Evolutionary conservation across 2,113 vertebrate genomes (phyloP), one percentile per base, ranked within the genome.

Genomic region (Oreotrochilus melanogaster): DNA sequence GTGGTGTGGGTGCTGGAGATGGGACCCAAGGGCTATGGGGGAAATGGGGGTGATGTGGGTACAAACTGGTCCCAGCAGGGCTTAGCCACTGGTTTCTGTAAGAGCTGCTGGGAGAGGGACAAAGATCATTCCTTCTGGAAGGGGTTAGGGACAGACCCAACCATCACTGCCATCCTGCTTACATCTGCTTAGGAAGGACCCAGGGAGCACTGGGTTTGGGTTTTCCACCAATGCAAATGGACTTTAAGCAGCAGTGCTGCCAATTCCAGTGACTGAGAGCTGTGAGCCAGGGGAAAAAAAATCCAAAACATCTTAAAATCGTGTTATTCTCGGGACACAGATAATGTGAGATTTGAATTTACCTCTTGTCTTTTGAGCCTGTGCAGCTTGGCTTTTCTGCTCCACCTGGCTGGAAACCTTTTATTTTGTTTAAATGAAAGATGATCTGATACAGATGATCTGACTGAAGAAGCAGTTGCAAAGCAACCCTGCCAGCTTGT

Each of bases 341-440:
- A 82, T 95, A 91, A 67, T 35, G 54, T 2, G 4, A 81, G 65
- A 73, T 87, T 94, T 94, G 78, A 47, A 86, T 88, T 95, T 88
- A 37, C 37, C 23, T 73, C 81, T 73, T 95, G 89, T 85, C 78
- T 93, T 89, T 75, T 51, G 84, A 92, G 62, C 62, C 28, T 43
- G 47, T 76, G 87, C 87, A 89, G n/a, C 57, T 65, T 50, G 54
- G 81, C n/a, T 89, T 78, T 90, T 92, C 56, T 73, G 39, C 82
- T 82, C 71, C 86, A 31, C n/a, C 61, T 54, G 54, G 39, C 45
- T 65, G 37, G 62, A 79, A 96, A 82, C 62, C 82, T 47, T 33
- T 94, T 88, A 90, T 93, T 94, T 89, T 74, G 13, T 76, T 82
- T 70, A 82, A 95, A 80, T 86, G 74, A 73, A 80, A 93, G 92